These are phyloP conservation scores for Callionymus lyra DNA, from an alignment of 2,113 vertebrate species.

Conservation along the genomic window DNA sequence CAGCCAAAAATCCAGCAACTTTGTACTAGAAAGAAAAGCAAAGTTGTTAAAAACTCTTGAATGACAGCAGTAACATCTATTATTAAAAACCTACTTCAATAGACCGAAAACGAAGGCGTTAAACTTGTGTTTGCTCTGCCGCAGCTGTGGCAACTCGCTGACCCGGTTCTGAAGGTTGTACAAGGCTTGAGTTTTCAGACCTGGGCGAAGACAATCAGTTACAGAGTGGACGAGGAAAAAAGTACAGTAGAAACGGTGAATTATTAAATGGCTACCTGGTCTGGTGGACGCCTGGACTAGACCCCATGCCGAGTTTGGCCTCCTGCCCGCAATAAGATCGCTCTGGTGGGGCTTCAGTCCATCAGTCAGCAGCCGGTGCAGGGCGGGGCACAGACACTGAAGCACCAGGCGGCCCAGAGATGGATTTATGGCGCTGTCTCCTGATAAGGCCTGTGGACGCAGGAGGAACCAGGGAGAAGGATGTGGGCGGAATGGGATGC, in stretches of 20 bases:
- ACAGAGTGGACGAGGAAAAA: slow-evolving; percentile 1
- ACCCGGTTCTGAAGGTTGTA: slow-evolving; percentile 74
- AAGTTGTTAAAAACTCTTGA: slow-evolving; percentile 1
- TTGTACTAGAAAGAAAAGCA: slow-evolving; percentile 63
- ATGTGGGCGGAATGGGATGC: slow-evolving; percentile 1
- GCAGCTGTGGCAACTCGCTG: slow-evolving; percentile 74
- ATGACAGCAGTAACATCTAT: background rate
- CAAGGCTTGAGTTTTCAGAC: slow-evolving; percentile 63
- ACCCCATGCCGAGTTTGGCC: slow-evolving; percentile 83
- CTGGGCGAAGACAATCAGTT: slow-evolving; percentile 45
- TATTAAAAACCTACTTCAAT: slow-evolving; percentile 77
- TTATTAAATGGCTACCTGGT: slow-evolving; percentile 62
- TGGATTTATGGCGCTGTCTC: slow-evolving; percentile 86
- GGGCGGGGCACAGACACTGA: slow-evolving; percentile 82
- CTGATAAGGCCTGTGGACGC: slow-evolving; percentile 78
- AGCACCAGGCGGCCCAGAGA: slow-evolving; percentile 85
- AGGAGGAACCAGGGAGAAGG: background rate
- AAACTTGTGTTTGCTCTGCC: slow-evolving; percentile 78
- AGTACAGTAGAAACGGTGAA: background rate
- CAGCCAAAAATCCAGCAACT: slow-evolving; percentile 85
- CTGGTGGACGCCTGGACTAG: slow-evolving; percentile 84
- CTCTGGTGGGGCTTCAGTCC: slow-evolving; percentile 90
- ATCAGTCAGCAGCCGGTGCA: slow-evolving; percentile 77
- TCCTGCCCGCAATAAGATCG: slow-evolving; percentile 86
- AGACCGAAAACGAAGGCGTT: slow-evolving; percentile 89